A percentile compares a stretch with the other conserved stretches of the same genome.
phyloP scores from a whole-genome alignment of 2,797 vertebrate genomes.

The Syngnathus acus region DNA sequence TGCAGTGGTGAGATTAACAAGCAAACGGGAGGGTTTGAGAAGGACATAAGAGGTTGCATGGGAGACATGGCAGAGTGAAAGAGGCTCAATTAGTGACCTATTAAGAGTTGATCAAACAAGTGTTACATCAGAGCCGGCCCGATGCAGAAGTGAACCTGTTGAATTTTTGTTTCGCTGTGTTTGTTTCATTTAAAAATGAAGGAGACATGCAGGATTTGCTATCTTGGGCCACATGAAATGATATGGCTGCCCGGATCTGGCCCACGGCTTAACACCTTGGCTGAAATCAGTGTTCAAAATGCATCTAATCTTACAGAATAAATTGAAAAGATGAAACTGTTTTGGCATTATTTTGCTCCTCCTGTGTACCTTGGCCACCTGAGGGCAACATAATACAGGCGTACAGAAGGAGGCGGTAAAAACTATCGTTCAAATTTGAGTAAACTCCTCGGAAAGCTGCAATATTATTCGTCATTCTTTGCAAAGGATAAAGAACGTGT shows the following conservation, averaged over 20 bases:
- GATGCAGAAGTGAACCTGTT: neutral
- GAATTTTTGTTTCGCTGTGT: neutral
- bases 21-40: constrained; percentile 30
- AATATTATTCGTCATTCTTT: too few species aligned
- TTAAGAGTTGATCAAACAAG: constrained; percentile 9
- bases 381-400: too few species aligned
- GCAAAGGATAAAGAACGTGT: too few species aligned
- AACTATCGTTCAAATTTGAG: too few species aligned
- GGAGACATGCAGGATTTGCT: neutral
- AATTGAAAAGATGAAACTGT: too few species aligned
- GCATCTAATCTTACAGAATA: too few species aligned
- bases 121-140: neutral
- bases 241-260: neutral
- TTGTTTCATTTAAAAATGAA: neutral
- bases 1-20: constrained; percentile 53
- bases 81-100: constrained; percentile 27
- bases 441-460: too few species aligned
- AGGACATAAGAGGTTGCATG: constrained; percentile 28
- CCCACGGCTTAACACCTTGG: too few species aligned
- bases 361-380: too few species aligned
- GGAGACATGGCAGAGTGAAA: constrained; percentile 22
- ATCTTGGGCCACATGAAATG: neutral
- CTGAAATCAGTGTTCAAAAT: too few species aligned
- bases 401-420: too few species aligned
- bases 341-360: too few species aligned